Percentiles rank a stretch among this genome's conserved stretches.
These are phyloP conservation scores for Taurulus bubalis DNA, from an alignment of 2,113 vertebrate species.

Conservation along the genomic window DNA sequence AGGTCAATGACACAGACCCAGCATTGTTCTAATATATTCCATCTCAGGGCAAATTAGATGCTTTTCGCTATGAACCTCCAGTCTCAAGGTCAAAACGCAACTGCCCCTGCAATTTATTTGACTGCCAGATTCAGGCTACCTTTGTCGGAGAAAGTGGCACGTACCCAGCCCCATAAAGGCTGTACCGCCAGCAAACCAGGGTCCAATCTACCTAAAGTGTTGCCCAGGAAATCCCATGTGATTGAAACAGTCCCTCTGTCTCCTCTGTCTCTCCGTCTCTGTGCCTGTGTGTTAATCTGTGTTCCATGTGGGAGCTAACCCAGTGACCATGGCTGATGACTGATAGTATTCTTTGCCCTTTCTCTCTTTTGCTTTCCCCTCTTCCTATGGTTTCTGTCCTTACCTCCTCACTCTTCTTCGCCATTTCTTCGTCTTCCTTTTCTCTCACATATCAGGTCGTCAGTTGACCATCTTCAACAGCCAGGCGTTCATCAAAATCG, in stretches of 20 bases:
- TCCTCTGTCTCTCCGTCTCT: constrained; percentile 20
- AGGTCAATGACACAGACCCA: constrained; percentile 74
- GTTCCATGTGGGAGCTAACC: constrained; percentile 24
- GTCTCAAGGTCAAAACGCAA: constrained; percentile 58
- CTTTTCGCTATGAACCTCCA: constrained; percentile 62
- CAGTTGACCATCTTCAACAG: constrained; percentile 98
- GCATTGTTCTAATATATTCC: constrained; percentile 76
- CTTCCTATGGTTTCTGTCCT: constrained; percentile 22
- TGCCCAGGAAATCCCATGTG: constrained; percentile 60
- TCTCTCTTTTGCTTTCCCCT: constrained; percentile 25
- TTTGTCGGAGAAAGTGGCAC: constrained; percentile 37
- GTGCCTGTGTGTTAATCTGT: constrained; percentile 34
- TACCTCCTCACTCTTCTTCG: constrained; percentile 16
- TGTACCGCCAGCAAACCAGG: constrained; percentile 46
- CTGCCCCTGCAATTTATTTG: constrained; percentile 70
- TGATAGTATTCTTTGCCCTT: constrained; percentile 38
- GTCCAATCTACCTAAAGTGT: constrained; percentile 73
- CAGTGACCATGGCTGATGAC: constrained; percentile 51
- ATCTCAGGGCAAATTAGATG: constrained; percentile 74
- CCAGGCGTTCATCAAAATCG: constrained; percentile 93
- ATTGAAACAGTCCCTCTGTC: constrained; percentile 46
- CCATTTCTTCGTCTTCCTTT: constrained; percentile 16
- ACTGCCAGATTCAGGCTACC: constrained; percentile 60
- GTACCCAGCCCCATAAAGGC: constrained; percentile 51
- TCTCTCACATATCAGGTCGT: constrained; percentile 83